phyloP scores from a whole-genome alignment of 1,140 invertebrate species.

The Thereuonema tuberculata region DNA sequence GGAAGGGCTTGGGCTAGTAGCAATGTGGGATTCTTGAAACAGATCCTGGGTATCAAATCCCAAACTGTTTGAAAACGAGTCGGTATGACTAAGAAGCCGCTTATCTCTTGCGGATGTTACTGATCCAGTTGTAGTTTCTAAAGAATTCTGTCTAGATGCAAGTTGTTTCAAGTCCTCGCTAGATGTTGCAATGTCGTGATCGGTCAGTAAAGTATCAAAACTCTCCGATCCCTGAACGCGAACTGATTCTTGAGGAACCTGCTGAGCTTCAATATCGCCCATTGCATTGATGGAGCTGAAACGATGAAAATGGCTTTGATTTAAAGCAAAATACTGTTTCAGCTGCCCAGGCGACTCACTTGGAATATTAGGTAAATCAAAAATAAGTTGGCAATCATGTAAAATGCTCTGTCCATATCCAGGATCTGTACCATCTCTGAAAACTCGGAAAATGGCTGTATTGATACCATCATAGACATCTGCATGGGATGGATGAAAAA shows the following conservation, averaged over 20 bases:
- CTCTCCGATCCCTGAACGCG: not conserved
- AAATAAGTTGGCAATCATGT: slow-evolving; percentile 71
- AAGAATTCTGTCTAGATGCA: slow-evolving; percentile 4
- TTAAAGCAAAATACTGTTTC: not conserved
- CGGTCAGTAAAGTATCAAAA: not conserved
- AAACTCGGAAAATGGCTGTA: slow-evolving; percentile 48
- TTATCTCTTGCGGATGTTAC: not conserved
- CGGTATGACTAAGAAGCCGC: not conserved
- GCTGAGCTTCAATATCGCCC: not conserved
- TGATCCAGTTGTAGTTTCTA: not conserved
- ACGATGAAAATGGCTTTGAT: not conserved
- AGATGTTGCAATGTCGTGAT: not conserved
- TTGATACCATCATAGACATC: slow-evolving; percentile 69
- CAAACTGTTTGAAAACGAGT: not conserved
- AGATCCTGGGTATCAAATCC: not conserved
- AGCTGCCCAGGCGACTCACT: not conserved
- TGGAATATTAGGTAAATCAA: slow-evolving; percentile 53
- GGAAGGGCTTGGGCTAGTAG: not conserved
- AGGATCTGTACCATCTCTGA: slow-evolving; percentile 49
- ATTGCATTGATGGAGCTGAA: not conserved
- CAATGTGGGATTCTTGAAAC: not conserved
- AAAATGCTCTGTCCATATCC: slow-evolving; percentile 90
- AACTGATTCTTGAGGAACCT: not conserved
- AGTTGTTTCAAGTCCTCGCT: slow-evolving; percentile 1
- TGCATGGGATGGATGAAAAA: slow-evolving; percentile 51